These are phyloP conservation scores for Hemibagrus guttatus DNA, from an alignment of 2,797 vertebrate species.

Conservation along the genomic window DNA sequence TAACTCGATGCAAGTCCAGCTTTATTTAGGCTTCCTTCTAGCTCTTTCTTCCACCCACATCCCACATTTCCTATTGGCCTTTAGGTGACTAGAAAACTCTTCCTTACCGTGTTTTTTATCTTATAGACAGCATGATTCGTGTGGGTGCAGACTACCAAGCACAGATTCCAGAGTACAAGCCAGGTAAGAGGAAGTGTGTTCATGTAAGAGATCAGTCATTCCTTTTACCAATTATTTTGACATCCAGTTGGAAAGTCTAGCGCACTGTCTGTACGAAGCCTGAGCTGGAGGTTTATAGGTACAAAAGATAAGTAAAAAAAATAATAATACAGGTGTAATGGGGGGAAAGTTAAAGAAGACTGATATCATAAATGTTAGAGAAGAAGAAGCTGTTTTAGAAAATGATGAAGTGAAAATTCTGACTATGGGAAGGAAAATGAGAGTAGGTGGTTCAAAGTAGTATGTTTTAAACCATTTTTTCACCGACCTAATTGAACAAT, in stretches of 20 bases:
- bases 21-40: constrained; percentile 51
- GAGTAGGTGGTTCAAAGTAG: not conserved
- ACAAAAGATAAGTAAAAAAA: too few species aligned
- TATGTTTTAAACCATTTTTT: not conserved
- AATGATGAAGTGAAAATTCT: not conserved
- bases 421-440: not conserved
- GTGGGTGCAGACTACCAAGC: constrained; percentile 94
- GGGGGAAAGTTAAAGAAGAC: not conserved
- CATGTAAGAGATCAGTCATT: not conserved
- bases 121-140: constrained; percentile 92
- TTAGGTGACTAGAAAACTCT: constrained; percentile 41
- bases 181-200: constrained; percentile 74
- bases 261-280: not conserved
- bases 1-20: constrained; percentile 5
- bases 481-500: not conserved
- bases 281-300: not conserved
- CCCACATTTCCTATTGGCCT: constrained; percentile 25
- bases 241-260: not conserved
- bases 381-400: not conserved
- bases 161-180: constrained; percentile 91
- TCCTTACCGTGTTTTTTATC: constrained; percentile 41
- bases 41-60: constrained; percentile 20
- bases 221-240: not conserved
- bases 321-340: too few species aligned
- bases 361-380: not conserved